Evolutionary conservation across 2,113 vertebrate species (phyloP).

Genomic region (Zosterops borbonicus): DNA sequence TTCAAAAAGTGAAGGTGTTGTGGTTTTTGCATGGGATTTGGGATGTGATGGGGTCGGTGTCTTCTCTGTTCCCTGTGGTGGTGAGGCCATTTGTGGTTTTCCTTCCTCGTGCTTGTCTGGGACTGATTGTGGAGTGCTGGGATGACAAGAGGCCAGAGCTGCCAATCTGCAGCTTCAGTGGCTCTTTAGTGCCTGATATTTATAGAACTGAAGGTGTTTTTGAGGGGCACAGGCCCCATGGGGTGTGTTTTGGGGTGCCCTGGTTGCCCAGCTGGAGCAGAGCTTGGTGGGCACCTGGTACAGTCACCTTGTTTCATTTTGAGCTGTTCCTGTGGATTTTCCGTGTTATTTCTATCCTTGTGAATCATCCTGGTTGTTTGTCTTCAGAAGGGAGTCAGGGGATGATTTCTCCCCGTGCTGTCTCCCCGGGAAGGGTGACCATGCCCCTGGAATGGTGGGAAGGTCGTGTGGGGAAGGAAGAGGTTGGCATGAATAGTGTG

Average conservation of each 20-base stretch:
- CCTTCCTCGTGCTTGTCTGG: neutral
- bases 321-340: neutral
- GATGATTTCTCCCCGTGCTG: neutral
- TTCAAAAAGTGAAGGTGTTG: neutral
- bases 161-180: neutral
- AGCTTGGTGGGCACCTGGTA: neutral
- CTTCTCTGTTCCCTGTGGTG: neutral
- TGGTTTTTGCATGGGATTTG: neutral
- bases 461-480: slow-evolving; percentile 29
- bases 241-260: neutral
- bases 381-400: neutral
- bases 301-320: neutral
- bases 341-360: neutral
- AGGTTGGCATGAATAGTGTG: neutral
- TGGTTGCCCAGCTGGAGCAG: neutral
- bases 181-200: rapidly evolving
- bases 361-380: neutral
- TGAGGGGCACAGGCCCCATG: rapidly evolving
- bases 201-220: neutral
- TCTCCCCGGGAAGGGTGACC: neutral
- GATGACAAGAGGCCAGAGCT: neutral
- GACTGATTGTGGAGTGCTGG: neutral
- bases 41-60: neutral
- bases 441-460: slow-evolving; percentile 16
- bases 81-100: neutral